Conservation (phyloP, 2,888 invertebrate species). For the Cinara cedri region DNA sequence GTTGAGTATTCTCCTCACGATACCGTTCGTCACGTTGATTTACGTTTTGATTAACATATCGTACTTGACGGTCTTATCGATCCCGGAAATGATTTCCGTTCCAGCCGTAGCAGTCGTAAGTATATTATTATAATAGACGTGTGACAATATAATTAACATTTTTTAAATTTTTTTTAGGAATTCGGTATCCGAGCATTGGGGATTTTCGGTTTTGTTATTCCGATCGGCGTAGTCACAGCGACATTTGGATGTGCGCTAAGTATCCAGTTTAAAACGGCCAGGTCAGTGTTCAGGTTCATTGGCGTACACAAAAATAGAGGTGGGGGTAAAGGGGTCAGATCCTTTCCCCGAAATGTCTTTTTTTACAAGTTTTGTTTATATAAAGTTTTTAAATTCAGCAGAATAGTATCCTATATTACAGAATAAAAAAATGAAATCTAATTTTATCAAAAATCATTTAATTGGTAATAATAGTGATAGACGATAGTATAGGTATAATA, state of each 20-base stretch:
- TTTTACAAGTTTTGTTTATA: too few relatives aligned
- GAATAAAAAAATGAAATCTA: too few relatives aligned
- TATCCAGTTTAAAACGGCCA: conserved; percentile 77
- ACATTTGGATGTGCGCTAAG: conserved; percentile 82
- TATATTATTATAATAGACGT: conserved; percentile 41
- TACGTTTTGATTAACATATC: conserved; percentile 85
- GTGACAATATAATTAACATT: neutral
- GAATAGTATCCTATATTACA: too few relatives aligned
- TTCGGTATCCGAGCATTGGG: conserved; percentile 74
- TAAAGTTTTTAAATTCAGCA: too few relatives aligned
- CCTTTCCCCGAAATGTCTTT: too few relatives aligned
- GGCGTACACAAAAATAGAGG: too few relatives aligned
- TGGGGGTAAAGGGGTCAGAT: too few relatives aligned
- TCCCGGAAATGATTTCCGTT: conserved; percentile 74
- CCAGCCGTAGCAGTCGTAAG: conserved; percentile 79
- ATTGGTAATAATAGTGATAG: too few relatives aligned
- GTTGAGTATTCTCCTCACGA: conserved; percentile 78
- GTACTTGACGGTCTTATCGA: conserved; percentile 81
- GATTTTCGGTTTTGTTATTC: conserved; percentile 71
- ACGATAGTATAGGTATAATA: too few relatives aligned
- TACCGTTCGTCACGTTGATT: conserved; percentile 78
- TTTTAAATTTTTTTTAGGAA: conserved; percentile 61
- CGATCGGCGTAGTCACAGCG: conserved; percentile 77
- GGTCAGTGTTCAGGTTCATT: conserved; percentile 63
- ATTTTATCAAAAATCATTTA: too few relatives aligned